These are phyloP conservation scores for Phalacrocorax brasilianus DNA, from an alignment of 2,113 vertebrate species.

Conservation along the genomic window DNA sequence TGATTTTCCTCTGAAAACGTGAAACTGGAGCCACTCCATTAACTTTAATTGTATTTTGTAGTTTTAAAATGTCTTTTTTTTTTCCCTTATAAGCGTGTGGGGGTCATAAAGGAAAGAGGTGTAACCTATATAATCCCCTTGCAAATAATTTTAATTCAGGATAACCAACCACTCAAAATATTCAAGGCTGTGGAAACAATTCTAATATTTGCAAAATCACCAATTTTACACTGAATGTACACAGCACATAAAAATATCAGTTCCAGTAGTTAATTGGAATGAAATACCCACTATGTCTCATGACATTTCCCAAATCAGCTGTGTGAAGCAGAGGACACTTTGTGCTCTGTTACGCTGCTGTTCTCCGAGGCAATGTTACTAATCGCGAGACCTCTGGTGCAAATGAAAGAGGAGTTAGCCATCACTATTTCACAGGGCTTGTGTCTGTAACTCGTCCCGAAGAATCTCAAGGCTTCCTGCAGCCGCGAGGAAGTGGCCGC, in stretches of 20 bases:
- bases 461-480: too few species aligned
- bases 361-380: not conserved
- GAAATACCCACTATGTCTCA: not conserved
- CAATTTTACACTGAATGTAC: not conserved
- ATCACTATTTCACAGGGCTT: fast-evolving
- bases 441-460: fast-evolving
- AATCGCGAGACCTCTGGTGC: not conserved
- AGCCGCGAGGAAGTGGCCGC: not conserved
- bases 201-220: not conserved
- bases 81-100: not conserved
- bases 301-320: not conserved
- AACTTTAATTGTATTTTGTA: not conserved
- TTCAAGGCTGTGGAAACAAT: not conserved
- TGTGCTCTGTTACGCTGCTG: fast-evolving
- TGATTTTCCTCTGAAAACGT: constrained; percentile 17
- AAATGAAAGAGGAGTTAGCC: not conserved
- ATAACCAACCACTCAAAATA: not conserved
- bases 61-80: not conserved
- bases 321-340: not conserved
- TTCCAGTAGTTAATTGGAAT: not conserved
- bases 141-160: not conserved
- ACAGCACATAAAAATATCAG: fast-evolving
- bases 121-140: not conserved
- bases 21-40: not conserved
- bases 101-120: not conserved